Evolutionary conservation across 2,113 vertebrate species (phyloP).

Genomic region (Labeo rohita): DNA sequence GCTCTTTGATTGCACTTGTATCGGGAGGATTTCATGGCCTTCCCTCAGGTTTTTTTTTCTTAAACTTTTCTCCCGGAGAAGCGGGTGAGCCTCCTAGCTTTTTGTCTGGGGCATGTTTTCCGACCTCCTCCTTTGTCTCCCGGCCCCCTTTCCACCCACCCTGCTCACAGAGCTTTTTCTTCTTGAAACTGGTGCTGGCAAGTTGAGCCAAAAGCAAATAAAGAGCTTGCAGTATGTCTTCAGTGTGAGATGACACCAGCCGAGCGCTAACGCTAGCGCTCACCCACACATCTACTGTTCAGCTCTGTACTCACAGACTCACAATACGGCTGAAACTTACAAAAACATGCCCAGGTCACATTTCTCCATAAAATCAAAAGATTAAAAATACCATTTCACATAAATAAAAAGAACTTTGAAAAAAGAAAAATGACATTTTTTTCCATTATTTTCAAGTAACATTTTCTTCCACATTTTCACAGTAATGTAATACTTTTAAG

Average conservation of each 20-base stretch:
- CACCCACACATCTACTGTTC: conserved; percentile 41
- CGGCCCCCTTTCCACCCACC: conserved; percentile 40
- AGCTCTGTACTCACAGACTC: not conserved
- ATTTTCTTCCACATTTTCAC: not conserved
- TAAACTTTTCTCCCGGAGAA: conserved; percentile 63
- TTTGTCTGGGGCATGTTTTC: conserved; percentile 72
- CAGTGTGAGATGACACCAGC: conserved; percentile 75
- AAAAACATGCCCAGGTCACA: not conserved
- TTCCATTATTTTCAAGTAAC: not conserved
- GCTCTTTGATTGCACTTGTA: conserved; percentile 62
- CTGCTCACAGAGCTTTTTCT: conserved; percentile 66
- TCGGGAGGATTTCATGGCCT: conserved; percentile 74
- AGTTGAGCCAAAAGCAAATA: conserved; percentile 77
- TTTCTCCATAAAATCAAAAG: not conserved
- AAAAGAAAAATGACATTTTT: not conserved
- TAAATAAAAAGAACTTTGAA: not conserved
- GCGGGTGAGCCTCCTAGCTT: conserved; percentile 62
- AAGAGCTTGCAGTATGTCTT: conserved; percentile 75
- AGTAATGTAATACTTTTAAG: not conserved
- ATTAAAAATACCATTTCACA: not conserved
- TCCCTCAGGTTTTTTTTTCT: conserved; percentile 68
- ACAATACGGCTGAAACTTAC: not conserved
- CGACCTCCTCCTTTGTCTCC: conserved; percentile 57
- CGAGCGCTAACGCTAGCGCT: conserved; percentile 14
- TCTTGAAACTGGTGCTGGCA: conserved; percentile 62